Conservation (phyloP, 2,888 invertebrate genomes). For the Escarpia spicata region DNA sequence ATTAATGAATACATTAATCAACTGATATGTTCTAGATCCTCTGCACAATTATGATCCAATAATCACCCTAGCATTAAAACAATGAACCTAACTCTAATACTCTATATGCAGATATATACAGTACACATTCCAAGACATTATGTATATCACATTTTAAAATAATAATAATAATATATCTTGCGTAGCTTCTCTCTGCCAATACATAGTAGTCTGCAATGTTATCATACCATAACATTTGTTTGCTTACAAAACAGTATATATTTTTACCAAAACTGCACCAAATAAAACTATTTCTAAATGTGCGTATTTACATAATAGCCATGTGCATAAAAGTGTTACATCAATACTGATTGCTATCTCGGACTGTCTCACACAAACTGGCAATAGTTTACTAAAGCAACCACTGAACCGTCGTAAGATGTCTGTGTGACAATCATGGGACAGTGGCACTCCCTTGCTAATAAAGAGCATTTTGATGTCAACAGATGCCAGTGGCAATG, state of each 20-base stretch:
- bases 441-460: neutral
- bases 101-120: neutral
- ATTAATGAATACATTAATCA: neutral
- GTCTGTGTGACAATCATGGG: neutral
- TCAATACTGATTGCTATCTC: neutral
- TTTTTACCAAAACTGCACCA: neutral
- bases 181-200: neutral
- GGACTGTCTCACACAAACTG: neutral
- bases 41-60: neutral
- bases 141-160: neutral
- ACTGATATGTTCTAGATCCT: neutral
- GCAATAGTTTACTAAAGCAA: neutral
- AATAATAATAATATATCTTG: neutral
- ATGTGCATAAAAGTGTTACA: neutral
- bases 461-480: neutral
- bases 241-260: neutral
- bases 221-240: neutral
- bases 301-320: slow-evolving; percentile 12
- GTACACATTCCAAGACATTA: neutral
- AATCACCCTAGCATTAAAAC: neutral
- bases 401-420: neutral
- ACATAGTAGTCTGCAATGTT: neutral
- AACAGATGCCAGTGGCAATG: neutral
- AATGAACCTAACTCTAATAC: neutral
- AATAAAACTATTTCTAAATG: neutral